Evolutionary conservation across 2,113 vertebrate genomes (phyloP).

Genomic region (Myrmecobius fasciatus): DNA sequence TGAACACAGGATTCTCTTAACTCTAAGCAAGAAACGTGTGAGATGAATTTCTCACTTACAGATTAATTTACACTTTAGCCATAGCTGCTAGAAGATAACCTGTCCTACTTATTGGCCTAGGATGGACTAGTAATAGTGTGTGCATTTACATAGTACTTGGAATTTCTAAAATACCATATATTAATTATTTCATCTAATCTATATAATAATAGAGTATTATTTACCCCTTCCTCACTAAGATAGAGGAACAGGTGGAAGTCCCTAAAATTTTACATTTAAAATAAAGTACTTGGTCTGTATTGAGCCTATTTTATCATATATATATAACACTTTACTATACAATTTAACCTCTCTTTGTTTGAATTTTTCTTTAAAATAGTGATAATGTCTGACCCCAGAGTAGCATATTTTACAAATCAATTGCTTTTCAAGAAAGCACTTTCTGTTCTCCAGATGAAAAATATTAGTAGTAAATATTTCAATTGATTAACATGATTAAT

Average conservation of each 20-base stretch:
- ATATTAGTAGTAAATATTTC: constrained; percentile 73
- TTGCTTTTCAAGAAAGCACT: constrained; percentile 73
- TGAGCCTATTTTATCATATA: constrained; percentile 65
- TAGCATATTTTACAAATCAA: constrained; percentile 71
- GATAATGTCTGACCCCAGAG: constrained; percentile 67
- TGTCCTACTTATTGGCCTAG: constrained; percentile 45
- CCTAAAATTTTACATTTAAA: constrained; percentile 71
- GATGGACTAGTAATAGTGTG: constrained; percentile 62
- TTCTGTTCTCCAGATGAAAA: constrained; percentile 65
- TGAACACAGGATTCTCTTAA: constrained; percentile 57
- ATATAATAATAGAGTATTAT: constrained; percentile 73
- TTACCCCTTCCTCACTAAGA: constrained; percentile 55
- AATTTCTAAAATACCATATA: constrained; percentile 19
- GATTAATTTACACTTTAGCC: constrained; percentile 72
- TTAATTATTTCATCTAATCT: constrained; percentile 74
- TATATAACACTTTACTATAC: constrained; percentile 46
- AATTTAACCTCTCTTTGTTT: constrained; percentile 71
- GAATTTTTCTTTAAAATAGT: constrained; percentile 74
- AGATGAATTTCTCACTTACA: constrained; percentile 68
- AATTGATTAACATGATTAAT: constrained; percentile 75
- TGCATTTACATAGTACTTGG: constrained; percentile 66
- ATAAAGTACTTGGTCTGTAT: constrained; percentile 66
- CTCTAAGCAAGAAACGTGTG: constrained; percentile 64
- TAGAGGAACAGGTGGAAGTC: constrained; percentile 67
- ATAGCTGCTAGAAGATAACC: constrained; percentile 43